Conservation (phyloP, 1,140 invertebrate genomes). For the Batillaria attramentaria region DNA sequence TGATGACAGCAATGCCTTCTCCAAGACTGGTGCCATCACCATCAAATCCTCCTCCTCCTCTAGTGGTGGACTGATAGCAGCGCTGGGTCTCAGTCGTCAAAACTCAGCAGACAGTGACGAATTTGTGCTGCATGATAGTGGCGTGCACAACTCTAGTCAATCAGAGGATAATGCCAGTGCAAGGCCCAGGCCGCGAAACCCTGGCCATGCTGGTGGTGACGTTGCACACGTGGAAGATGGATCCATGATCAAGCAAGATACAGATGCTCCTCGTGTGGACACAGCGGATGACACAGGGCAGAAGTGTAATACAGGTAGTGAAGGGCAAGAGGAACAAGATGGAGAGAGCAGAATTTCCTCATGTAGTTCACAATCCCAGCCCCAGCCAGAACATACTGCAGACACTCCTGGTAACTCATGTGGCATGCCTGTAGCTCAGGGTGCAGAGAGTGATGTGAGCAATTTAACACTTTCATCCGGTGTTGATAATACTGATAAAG, state of each 20-base stretch:
- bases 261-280: too few relatives aligned
- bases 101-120: conserved; percentile 64
- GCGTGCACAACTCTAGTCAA: conserved; percentile 40
- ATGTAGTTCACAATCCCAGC: too few relatives aligned
- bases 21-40: conserved; percentile 68
- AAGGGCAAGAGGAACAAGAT: too few relatives aligned
- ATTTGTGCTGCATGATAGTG: conserved; percentile 49
- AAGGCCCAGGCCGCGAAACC: not conserved
- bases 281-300: too few relatives aligned
- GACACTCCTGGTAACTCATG: too few relatives aligned
- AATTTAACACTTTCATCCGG: too few relatives aligned
- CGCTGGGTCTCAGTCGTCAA: conserved; percentile 62
- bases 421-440: too few relatives aligned
- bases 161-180: conserved; percentile 26
- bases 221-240: not conserved
- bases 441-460: too few relatives aligned
- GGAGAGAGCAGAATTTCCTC: too few relatives aligned
- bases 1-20: conserved; percentile 68
- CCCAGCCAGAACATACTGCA: too few relatives aligned
- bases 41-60: conserved; percentile 69
- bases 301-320: too few relatives aligned
- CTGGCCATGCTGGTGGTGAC: not conserved
- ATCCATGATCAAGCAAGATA: too few relatives aligned
- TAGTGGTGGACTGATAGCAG: conserved; percentile 65
- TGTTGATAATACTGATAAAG: not conserved